These are phyloP conservation scores for Petrosia ficiformis DNA, from an alignment of 37 sponge, comb jelly and placozoan genomes.

Conservation along the genomic window DNA sequence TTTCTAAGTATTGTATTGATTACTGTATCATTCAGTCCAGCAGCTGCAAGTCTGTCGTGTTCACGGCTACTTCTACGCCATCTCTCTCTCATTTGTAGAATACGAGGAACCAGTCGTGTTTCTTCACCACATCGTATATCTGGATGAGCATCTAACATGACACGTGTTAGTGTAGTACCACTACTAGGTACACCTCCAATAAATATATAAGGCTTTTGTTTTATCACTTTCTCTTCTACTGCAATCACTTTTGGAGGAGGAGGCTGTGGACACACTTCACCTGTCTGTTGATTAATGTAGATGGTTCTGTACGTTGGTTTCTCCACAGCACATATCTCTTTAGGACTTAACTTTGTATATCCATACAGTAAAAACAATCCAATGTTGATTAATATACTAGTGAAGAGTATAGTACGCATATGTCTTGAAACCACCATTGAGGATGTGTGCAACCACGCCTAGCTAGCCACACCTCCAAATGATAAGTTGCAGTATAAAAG, in stretches of 20 bases:
- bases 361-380: neutral
- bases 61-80: constrained; percentile 49
- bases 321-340: neutral
- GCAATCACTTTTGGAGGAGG: neutral
- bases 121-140: constrained; percentile 92
- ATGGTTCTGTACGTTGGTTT: too few species aligned
- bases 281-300: neutral
- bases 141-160: constrained; percentile 88
- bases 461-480: too few species aligned
- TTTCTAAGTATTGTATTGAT: constrained; percentile 55
- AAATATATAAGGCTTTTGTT: constrained; percentile 53
- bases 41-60: constrained; percentile 47
- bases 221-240: neutral
- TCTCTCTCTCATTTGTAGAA: constrained; percentile 51
- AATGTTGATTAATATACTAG: neutral
- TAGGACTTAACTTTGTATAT: neutral
- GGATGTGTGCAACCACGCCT: too few species aligned
- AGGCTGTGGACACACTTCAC: neutral
- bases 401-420: neutral
- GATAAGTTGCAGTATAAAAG: too few species aligned
- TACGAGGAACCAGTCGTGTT: constrained; percentile 80
- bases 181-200: constrained; percentile 89
- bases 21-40: constrained; percentile 45
- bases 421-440: too few species aligned
- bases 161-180: constrained; percentile 86